These are phyloP conservation scores for Alaudala cheleensis DNA, from an alignment of 2,113 vertebrate species.

Conservation along the genomic window DNA sequence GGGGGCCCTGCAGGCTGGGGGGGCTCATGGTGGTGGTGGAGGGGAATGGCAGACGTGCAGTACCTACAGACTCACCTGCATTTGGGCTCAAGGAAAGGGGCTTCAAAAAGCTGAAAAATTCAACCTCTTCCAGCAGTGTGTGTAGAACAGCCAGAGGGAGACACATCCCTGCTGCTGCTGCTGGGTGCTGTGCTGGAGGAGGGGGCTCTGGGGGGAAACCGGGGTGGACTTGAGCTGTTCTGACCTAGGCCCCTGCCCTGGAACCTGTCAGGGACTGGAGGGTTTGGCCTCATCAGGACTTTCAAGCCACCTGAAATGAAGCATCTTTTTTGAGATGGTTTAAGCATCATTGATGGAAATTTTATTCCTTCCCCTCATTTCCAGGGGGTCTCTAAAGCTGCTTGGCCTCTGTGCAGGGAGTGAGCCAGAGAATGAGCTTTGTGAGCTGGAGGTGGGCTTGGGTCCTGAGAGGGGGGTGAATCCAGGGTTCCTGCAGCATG, in stretches of 20 bases:
- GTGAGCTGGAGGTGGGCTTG: neutral
- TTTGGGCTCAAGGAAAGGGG: neutral
- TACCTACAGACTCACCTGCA: neutral
- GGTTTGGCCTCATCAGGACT: neutral
- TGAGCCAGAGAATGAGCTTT: neutral
- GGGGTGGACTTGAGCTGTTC: rapidly evolving
- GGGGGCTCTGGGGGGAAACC: rapidly evolving
- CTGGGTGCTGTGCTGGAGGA: neutral
- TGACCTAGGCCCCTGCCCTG: neutral
- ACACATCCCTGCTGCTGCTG: neutral
- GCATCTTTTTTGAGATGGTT: neutral
- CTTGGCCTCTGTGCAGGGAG: neutral
- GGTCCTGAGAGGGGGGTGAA: neutral
- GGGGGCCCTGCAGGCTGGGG: neutral
- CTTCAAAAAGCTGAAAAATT: neutral
- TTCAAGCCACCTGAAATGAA: neutral
- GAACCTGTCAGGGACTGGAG: neutral
- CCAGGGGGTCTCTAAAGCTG: neutral
- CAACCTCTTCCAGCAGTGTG: neutral
- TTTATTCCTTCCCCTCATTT: neutral
- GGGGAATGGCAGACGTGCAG: neutral
- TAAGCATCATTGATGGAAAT: neutral
- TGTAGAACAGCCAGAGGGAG: neutral
- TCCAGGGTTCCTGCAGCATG: neutral
- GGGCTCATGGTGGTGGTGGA: neutral